Evolutionary conservation across 2,113 vertebrate genomes (phyloP), one percentile per base, ranked within the genome.

Genomic region (Planiliza haematocheilus): DNA sequence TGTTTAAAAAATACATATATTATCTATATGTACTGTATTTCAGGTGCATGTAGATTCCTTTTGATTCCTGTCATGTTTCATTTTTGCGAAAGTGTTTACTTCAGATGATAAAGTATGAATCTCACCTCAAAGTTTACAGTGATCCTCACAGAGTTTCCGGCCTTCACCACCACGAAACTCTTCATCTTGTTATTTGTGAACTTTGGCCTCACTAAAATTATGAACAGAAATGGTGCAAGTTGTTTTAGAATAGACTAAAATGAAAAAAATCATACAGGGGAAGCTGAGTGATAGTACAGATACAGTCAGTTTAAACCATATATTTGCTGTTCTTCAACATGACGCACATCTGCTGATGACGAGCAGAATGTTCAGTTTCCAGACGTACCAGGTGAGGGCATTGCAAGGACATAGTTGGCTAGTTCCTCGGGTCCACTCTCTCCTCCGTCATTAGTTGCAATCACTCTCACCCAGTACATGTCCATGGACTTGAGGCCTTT

Each of bases 81-180:
- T 59, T 70, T n/a, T 14, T 21, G 13, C 3, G 1, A 39, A 63
- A 55, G 8, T 30, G 24, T 30, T 30, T 30, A 30, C 24, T 30
- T 30, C 24, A 30, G 24, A 30, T 3, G 24, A 8, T 45, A 1
- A 56, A 56, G 10, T 18, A 48, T 55, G 7, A 70, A 51, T 67
- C 69, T 92, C 78, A 98, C 97, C 91, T 97, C 95, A 84, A 96
- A 97, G 72, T 91, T 89, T 21, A 97, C 76, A 7, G 88, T 94
- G 76, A 95, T 91, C 16, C 89, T 88, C 38, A 97, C 83, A 4
- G 93, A 82, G 84, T 94, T 92, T 70, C 96, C 95, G 46, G 90
- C 94, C 81, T 74, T 94, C 68, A 97, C 85, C 37, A 91, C 86
- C 85, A 96, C 84, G 7, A 91, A 91, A 72, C 80, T 94, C 89